Evolutionary conservation across 2,113 vertebrate genomes (phyloP), one percentile per base, ranked within the genome.

Genomic region (Platycercus adscitus): DNA sequence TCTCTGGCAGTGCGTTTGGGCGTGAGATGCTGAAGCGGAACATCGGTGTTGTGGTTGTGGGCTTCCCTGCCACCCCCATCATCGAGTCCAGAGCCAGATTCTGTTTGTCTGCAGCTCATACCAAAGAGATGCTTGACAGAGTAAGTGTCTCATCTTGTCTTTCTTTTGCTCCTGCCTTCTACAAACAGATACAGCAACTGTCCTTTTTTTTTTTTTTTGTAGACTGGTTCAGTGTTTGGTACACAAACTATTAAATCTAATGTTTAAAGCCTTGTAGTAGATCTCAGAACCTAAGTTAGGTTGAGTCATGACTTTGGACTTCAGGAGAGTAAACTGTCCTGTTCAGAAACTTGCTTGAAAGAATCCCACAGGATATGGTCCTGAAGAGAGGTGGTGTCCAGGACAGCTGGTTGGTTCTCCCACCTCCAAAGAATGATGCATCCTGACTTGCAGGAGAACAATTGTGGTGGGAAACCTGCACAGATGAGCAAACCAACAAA

Each of bases 51-150:
- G 99, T 99, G 92, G 99, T 99, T 37, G 99, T 99, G 55, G 99
- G 99, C 44, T 99, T 99, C 95, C 99, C 99, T 31, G 99, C 99
- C 28, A 99, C 99, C 11, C 99, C 99, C 20, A 99, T 99, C 96
- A 99, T 99, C 7, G 99, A 99, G 96, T 99, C 99, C n/a, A 98
- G 99, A 97, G 99, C 99, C 20, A 98, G 99, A 37, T 99, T 99
- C 97, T 99, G 99, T 72, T 91, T 99, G 47, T 99, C 99, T 17
- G 99, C 99, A 35, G 98, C 98, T 80, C 99, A 99, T 94, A 99
- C 98, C 97, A 99, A 97, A 98, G 99, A 99, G 89, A 99, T 99
- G 97, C 99, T 99, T 13, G 98, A 99, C 96, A 98, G 97, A 5
- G 99, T 99, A 97, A 99, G 99, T 98, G 41, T 80, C 35, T 90